phyloP scores from a whole-genome alignment of 2,888 invertebrate genomes.

The Bembecia ichneumoniformis region DNA sequence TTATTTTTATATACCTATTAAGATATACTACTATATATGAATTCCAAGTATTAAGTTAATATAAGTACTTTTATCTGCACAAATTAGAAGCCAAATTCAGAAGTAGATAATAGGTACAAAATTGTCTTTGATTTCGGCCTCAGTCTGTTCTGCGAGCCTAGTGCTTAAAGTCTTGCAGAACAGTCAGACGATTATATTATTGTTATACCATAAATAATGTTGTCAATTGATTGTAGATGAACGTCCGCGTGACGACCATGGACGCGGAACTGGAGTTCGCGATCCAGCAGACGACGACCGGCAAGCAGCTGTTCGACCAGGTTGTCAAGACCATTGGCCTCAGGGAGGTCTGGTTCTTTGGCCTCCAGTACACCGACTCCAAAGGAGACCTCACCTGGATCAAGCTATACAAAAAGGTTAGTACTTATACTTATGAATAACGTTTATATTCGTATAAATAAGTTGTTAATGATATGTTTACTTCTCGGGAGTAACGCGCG shows the following conservation, averaged over 20 bases:
- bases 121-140: no score
- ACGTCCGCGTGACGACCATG: constrained; percentile 99
- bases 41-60: no score
- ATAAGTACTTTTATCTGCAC: no score
- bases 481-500: constrained; percentile 12
- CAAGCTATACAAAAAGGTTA: constrained; percentile 99
- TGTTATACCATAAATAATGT: no score
- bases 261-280: constrained; percentile 99
- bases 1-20: no score
- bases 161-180: no score
- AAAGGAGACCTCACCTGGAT: constrained; percentile 99
- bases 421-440: constrained; percentile 19
- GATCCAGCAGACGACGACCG: constrained; percentile 99
- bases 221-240: constrained; percentile 78
- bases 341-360: constrained; percentile 99
- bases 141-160: no score
- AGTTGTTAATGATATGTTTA: constrained; percentile 5
- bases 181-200: no score
- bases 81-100: no score
- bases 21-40: no score
- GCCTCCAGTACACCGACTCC: constrained; percentile 97
- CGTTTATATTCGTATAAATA: not conserved
- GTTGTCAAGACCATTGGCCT: constrained; percentile 99
- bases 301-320: constrained; percentile 99
- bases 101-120: no score